Base-by-base conservation (phyloP, 2,888 invertebrate genomes). In the Drosophila austrosaltans region DNA sequence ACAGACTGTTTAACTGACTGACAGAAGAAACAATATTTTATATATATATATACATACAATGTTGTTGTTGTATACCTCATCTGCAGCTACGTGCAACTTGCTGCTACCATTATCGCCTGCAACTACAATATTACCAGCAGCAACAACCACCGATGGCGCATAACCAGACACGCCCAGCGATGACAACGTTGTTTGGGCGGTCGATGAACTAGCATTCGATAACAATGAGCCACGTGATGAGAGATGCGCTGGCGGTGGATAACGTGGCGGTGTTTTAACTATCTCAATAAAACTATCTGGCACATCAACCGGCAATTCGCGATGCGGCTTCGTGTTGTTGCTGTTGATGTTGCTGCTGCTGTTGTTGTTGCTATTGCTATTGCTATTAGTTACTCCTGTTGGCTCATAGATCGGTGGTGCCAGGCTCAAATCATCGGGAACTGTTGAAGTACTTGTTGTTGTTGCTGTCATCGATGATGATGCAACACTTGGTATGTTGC, bases 281-380 rank as follows among this genome's bases (percentile, higher is more conserved):
- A 96, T 94, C 90, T 96, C 97, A 77, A 97, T 95, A 93, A 97
- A 98, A 89, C 95, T 95, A 76, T 97, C 97, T 3, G 98, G 98
- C 77, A 97, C 97, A 92, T 98, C 98, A 69, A 98, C 97, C 2
- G 98, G 96, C 94, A 95, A 93, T 91, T 95, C 95, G 73, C 95
- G 93, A 85, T 93, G 93, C 3, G 48, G 7, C 69, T 92, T 92
- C 5, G 69, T 59, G 42, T 82, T 58, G 58, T 39, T 69, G 69
- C 3, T 62, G 66, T 39, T 48, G 58, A 6, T 67, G 66, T 4
- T 64, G 59, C 1, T 69, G 68, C 12, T 67, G 54, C 30, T 63
- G 59, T 57, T 72, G 54, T 3, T 64, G 56, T 71, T 66, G 82
- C 2, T 69, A 65, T 6, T 62, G 63, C 5, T 58, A 54, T 6